Conservation (phyloP, 2,888 invertebrate genomes). For the Zaprionus lineosus region DNA sequence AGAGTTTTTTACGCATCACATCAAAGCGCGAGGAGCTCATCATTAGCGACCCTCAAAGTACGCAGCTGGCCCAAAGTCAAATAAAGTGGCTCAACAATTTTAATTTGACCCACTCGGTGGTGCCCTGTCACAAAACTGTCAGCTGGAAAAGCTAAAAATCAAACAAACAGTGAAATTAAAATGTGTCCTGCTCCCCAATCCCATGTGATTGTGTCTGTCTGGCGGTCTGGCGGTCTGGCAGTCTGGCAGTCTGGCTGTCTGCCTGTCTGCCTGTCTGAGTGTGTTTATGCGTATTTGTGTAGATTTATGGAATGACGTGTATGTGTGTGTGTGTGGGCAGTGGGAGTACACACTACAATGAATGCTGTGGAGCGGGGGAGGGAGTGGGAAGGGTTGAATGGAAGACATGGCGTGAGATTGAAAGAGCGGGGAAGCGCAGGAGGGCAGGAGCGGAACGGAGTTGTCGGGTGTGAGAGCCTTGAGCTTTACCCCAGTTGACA, state of each 20-base stretch:
- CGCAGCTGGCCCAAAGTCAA: slow-evolving; percentile 48
- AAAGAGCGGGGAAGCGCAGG: too few relatives aligned
- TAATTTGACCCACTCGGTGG: slow-evolving; percentile 38
- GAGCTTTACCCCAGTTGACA: slow-evolving; percentile 57
- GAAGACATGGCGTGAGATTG: too few relatives aligned
- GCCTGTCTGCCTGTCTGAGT: slow-evolving; percentile 37
- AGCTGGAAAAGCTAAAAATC: slow-evolving; percentile 74
- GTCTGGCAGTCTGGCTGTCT: too few relatives aligned
- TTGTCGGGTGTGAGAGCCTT: not conserved
- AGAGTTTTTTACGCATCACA: slow-evolving; percentile 5
- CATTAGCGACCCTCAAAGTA: slow-evolving; percentile 26
- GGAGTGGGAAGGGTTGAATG: too few relatives aligned
- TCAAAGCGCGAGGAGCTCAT: slow-evolving; percentile 38
- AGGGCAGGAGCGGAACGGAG: not conserved
- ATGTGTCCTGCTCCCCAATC: slow-evolving; percentile 43
- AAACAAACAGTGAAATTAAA: slow-evolving; percentile 72
- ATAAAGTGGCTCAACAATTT: slow-evolving; percentile 61
- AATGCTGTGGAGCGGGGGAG: not conserved
- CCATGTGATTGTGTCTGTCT: slow-evolving; percentile 11
- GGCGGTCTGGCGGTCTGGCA: too few relatives aligned
- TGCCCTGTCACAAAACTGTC: slow-evolving; percentile 52
- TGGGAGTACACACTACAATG: too few relatives aligned
- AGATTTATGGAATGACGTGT: slow-evolving; percentile 10
- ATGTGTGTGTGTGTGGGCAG: slow-evolving; percentile 10
- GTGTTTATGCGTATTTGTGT: slow-evolving; percentile 43